Evolutionary conservation across 1,140 invertebrate species (phyloP), one percentile per base, ranked within the genome.

Genomic region (Drosophila sp.): DNA sequence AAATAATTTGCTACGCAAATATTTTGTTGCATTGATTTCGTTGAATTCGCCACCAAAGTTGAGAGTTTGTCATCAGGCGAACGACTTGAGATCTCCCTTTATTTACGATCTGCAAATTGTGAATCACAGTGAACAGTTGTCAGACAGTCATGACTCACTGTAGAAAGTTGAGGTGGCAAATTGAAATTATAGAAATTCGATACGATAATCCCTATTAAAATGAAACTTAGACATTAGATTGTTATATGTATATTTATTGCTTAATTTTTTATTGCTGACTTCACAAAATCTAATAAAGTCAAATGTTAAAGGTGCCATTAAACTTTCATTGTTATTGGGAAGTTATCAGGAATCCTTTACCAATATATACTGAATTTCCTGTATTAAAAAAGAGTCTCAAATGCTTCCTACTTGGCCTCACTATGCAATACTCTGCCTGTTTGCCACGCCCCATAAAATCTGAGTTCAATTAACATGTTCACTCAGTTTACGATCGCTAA

Each of bases 391-490:
- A 21, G 38, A 14, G 13, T 5, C 25, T 50, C 41, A 57, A 29
- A 46, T 36, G 16, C 34, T 67, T 59, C 32, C 32, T 66, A 25
- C 53, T 46, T 62, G 7, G 36, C 27, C 25, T n/a, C 14, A 18
- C 48, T 16, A 40, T 13, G 36, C 51, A 34, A 40, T 18, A 32
- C 7, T 32, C 36, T 27, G 16, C 25, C 29, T 32, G n/a, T 6
- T 29, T 29, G 48, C 66, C 57, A 69, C 36, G 46, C 57, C 71
- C 32, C 48, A 27, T 45, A 16, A 76, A 59, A 83, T 67, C 66
- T 38, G 43, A 50, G 48, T 46, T 81, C 82, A 86, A 86, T 86
- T 87, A 89, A 86, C 83, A 82, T 82, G 83, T 86, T 89, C 59
- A 54, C 63, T 38, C 57, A 69, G 59, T 86, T 86, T 86, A 86